Base-by-base conservation (phyloP, 1,140 invertebrate species). In the Lepidotrigona ventralis region DNA sequence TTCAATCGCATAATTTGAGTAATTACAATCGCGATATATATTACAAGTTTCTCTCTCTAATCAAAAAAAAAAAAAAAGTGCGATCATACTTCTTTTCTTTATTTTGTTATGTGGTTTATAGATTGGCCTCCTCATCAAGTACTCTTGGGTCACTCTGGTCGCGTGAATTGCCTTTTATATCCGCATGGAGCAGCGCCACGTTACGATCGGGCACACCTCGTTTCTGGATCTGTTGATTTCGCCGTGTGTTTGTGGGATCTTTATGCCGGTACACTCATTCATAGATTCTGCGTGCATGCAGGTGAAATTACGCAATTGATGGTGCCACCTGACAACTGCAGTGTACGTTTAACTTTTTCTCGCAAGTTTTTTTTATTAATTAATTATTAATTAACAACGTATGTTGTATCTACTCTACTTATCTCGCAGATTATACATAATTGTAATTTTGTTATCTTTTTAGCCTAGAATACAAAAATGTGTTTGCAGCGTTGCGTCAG, bases 231-330 rank as follows among this genome's bases (percentile, higher is more conserved):
- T 4, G 97, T 99, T 23, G 99, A 99, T 93, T 99, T 99, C 93
- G 98, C 98, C 1, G 98, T 99, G 9, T 99, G 98, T 90, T 94
- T 99, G 0, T 99, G 99, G 99, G 99, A 99, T 93, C 95, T 99
- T 78, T 98, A 98, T 90, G 97, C 97, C 68, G 99, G 98, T 17
- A 96, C 96, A 3, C 94, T 99, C 68, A 94, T 99, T 51, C 98
- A 99, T 93, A 96, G 98, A 14, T 99, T 99, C 94, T 99, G 98
- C 91, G 98, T 99, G 5, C 99, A 99, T 94, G 98, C 98, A 51
- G 97, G 97, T 0, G 97, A 98, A 94, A 97, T 99, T 21, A 97
- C 97, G 0, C 98, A 99, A 93, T 94, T 99, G 0, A 94, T 99
- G 53, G 97, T 99, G 11, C 98, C 98, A 26, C 99, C 99, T 1